Base-by-base conservation (phyloP, 2,888 invertebrate species). In the Lycaena phlaeas region DNA sequence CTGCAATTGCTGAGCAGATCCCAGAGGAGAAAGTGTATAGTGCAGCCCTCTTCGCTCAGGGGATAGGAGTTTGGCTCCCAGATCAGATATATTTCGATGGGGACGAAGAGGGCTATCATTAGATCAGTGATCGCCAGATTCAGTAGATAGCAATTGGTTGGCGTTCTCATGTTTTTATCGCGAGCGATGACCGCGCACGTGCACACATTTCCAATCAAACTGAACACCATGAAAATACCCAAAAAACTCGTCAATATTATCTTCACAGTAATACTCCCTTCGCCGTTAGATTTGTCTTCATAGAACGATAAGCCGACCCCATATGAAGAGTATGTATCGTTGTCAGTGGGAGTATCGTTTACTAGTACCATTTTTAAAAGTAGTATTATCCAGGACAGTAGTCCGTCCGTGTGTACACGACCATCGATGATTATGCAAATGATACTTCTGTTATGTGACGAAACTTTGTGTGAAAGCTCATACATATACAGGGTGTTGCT, bases 1-100 rank as follows among this genome's bases (percentile, higher is more conserved):
- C 94, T 94, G 6, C 93, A 92, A 63, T 92, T 92, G 43, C 91
- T 89, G 0, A 92, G 87, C n/a, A 91, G 90, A 66, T 95, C 95
- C 41, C 93, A 91, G 1, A 93, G 87, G 37, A 94, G 86, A 41
- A 90, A 91, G 56, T 89, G 88, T 27, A 92, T 59, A 6, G 91
- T 82, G 70, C 95, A 95, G 41, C 94, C 91, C 1, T 87, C 84
- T 61, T 92, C 92, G 1, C 92, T 93, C 51, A 95, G 88, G 2
- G 90, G 86, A 61, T 92, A 93, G 7, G 89, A 88, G 46, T 90
- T 89, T 38, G 90, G 91, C 37, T 88, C 87, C 93, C 93, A 93
- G 22, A 92, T 87, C 37, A 87, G 86, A 64, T 92, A 91, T 48
- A 94, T 88, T 63, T 96, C 95, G 34, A 91, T 87, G 0, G 95